These are phyloP conservation scores for Toxotes jaculatrix DNA, from an alignment of 2,113 vertebrate species.

Conservation along the genomic window DNA sequence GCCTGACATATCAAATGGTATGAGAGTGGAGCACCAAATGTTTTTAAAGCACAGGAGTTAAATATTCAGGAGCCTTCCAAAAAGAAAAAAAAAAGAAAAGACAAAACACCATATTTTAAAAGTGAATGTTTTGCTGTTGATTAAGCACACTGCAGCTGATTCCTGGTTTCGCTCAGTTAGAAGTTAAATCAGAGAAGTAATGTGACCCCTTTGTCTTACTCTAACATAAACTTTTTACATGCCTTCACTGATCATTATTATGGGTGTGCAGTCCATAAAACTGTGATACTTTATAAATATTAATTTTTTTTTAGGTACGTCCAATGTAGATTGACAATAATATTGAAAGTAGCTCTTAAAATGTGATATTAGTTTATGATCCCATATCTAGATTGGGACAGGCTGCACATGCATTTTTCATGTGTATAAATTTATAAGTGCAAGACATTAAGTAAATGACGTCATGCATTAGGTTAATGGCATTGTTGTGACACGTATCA, in stretches of 20 bases:
- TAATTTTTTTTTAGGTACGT: slow-evolving; percentile 51
- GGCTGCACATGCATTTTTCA: slow-evolving; percentile 67
- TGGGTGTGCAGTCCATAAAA: slow-evolving; percentile 57
- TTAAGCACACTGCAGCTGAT: not conserved
- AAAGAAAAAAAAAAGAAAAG: not conserved
- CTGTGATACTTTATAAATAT: slow-evolving; percentile 64
- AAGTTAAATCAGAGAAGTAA: slow-evolving; percentile 28
- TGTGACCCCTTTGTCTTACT: slow-evolving; percentile 43
- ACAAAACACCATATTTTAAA: slow-evolving; percentile 11
- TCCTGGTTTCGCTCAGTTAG: slow-evolving; percentile 22
- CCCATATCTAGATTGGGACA: slow-evolving; percentile 64
- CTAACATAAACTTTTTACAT: slow-evolving; percentile 48
- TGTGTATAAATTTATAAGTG: slow-evolving; percentile 66
- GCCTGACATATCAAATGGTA: slow-evolving; percentile 38
- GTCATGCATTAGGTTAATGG: slow-evolving; percentile 82
- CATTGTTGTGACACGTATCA: slow-evolving; percentile 77
- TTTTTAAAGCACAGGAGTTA: slow-evolving; percentile 40
- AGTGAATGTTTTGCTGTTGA: slow-evolving; percentile 6
- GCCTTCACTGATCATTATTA: slow-evolving; percentile 47
- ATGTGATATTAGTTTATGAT: slow-evolving; percentile 73
- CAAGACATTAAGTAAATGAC: slow-evolving; percentile 75
- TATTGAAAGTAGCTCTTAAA: slow-evolving; percentile 72
- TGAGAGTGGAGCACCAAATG: slow-evolving; percentile 5
- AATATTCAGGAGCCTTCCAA: slow-evolving; percentile 13
- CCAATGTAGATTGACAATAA: slow-evolving; percentile 64